Percentiles rank a stretch among this genome's conserved stretches.
Evolutionary conservation across 2,888 invertebrate genomes (phyloP).

Genomic region (Patella caerulea): DNA sequence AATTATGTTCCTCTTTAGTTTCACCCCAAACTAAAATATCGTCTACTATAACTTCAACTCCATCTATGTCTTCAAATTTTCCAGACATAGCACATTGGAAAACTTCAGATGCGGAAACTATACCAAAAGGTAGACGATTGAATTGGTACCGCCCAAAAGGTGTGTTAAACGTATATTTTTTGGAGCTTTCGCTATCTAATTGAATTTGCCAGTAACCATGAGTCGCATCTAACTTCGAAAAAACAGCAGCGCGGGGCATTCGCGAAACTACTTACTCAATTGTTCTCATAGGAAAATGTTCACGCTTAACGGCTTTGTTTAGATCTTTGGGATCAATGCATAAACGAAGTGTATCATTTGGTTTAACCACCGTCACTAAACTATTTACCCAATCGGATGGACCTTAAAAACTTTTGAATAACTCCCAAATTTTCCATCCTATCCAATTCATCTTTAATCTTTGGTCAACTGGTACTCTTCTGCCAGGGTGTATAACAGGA

Average conservation of each 20-base stretch:
- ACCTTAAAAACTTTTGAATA: conserved; percentile 30
- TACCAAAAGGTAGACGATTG: conserved; percentile 35
- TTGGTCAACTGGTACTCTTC: too few species aligned
- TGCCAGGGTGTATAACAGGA: too few species aligned
- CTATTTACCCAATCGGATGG: conserved; percentile 35
- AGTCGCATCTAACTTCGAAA: conserved; percentile 33
- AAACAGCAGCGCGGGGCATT: conserved; percentile 30
- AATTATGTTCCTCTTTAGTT: conserved; percentile 31
- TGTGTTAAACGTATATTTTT: conserved; percentile 22
- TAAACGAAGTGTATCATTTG: conserved; percentile 26
- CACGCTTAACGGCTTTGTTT: conserved; percentile 32
- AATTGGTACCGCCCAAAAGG: conserved; percentile 24
- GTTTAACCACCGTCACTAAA: conserved; percentile 37
- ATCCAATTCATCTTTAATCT: conserved; percentile 19
- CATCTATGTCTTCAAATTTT: conserved; percentile 29
- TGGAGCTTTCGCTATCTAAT: conserved; percentile 8
- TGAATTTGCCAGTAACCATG: conserved; percentile 36
- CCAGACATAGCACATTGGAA: conserved; percentile 33
- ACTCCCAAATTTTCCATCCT: conserved; percentile 37
- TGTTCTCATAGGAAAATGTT: conserved; percentile 39
- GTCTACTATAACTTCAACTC: conserved; percentile 35
- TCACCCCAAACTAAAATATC: conserved; percentile 36
- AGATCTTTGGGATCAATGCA: conserved; percentile 41
- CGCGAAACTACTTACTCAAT: conserved; percentile 34
- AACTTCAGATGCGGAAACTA: conserved; percentile 27